Conservation (phyloP, 1,140 invertebrate genomes). For the Drosophila ananassae region DNA sequence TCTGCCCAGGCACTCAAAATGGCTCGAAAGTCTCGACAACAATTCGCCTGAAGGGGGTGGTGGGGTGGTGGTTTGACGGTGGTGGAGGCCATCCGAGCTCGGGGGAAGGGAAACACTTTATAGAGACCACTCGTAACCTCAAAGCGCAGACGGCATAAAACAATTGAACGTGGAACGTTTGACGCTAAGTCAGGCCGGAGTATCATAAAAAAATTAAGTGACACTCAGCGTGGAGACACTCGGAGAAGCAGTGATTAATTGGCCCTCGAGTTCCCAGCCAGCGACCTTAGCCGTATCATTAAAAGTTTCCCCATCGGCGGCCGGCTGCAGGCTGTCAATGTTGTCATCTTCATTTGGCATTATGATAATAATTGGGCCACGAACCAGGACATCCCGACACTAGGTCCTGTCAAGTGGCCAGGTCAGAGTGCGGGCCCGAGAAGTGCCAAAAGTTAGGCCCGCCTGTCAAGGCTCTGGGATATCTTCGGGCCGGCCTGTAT, state of each 20-base stretch:
- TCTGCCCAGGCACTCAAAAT: constrained; percentile 55
- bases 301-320: constrained; percentile 57
- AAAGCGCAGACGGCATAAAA: constrained; percentile 74
- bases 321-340: constrained; percentile 48
- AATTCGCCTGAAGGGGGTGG: constrained; percentile 37
- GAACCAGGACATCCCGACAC: constrained; percentile 26
- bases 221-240: constrained; percentile 56
- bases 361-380: constrained; percentile 76
- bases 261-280: constrained; percentile 50
- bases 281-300: constrained; percentile 69
- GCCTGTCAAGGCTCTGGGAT: constrained; percentile 23
- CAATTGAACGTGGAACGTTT: constrained; percentile 70
- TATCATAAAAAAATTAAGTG: constrained; percentile 72
- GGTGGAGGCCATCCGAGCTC: neutral
- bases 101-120: constrained; percentile 34
- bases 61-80: neutral
- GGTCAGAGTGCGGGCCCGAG: constrained; percentile 18
- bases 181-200: constrained; percentile 46
- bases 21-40: constrained; percentile 49
- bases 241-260: constrained; percentile 71
- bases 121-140: constrained; percentile 58
- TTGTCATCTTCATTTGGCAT: constrained; percentile 79
- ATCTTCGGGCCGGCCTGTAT: constrained; percentile 2
- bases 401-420: constrained; percentile 61
- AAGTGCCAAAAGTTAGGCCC: constrained; percentile 48